These are phyloP conservation scores for Pyrgilauda ruficollis DNA, from an alignment of 2,113 vertebrate genomes.

Conservation along the genomic window DNA sequence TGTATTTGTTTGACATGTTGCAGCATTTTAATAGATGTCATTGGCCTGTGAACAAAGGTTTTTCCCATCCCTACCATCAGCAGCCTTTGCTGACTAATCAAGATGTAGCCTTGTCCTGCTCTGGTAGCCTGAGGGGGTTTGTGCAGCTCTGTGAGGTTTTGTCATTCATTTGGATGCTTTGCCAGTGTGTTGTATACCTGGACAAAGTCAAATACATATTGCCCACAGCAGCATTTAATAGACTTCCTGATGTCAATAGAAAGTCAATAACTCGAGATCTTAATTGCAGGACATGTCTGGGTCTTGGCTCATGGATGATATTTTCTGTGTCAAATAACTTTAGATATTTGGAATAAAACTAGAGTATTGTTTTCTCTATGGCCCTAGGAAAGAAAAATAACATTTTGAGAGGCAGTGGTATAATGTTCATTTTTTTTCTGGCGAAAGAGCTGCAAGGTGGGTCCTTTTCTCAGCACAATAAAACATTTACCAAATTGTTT, in stretches of 20 bases:
- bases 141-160: conserved; percentile 4
- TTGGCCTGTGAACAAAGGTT: neutral
- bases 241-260: conserved; percentile 18
- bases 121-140: neutral
- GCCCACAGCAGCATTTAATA: conserved; percentile 49
- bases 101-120: neutral
- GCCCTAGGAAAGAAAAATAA: conserved; percentile 3
- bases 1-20: neutral
- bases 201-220: conserved; percentile 31
- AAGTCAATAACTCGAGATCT: conserved; percentile 45
- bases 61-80: neutral
- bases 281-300: conserved; percentile 25
- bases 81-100: conserved; percentile 1
- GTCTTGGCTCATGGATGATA: neutral
- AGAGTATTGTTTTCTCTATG: neutral
- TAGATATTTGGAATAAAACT: neutral
- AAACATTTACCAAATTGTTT: neutral
- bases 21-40: neutral
- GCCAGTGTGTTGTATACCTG: neutral
- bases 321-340: conserved; percentile 10
- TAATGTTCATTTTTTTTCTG: neutral
- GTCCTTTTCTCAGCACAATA: neutral
- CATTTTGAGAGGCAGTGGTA: neutral
- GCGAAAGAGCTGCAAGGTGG: neutral
- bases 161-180: neutral